Evolutionary conservation across 2,797 vertebrate genomes (phyloP).

Genomic region (Xerus rutilus): DNA sequence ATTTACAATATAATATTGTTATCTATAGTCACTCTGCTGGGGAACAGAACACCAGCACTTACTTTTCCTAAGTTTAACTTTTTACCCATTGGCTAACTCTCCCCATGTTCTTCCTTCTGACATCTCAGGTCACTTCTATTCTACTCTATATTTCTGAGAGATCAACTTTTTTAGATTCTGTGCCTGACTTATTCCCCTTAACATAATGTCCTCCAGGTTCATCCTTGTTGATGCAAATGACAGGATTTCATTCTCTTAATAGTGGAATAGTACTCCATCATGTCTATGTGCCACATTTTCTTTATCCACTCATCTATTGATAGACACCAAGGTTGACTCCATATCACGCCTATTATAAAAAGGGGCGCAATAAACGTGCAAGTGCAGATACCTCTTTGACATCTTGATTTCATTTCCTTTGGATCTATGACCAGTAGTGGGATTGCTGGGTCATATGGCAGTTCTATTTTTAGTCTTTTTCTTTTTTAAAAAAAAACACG

Average conservation of each 20-base stretch:
- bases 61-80: not conserved
- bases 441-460: not conserved
- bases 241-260: not conserved
- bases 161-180: not conserved
- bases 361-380: too few species aligned
- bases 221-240: not conserved
- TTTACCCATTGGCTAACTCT: not conserved
- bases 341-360: not conserved
- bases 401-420: not conserved
- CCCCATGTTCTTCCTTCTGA: not conserved
- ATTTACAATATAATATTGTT: not conserved
- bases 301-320: not conserved
- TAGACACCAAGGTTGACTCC: not conserved
- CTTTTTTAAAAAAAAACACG: not conserved
- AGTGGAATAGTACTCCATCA: not conserved
- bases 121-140: not conserved
- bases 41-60: not conserved
- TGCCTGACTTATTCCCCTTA: too few species aligned
- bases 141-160: not conserved
- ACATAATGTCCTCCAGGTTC: not conserved
- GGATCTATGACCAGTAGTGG: not conserved
- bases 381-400: not conserved
- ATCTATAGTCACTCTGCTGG: not conserved
- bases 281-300: not conserved
- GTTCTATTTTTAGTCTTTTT: not conserved